Conservation (phyloP, 2,888 invertebrate genomes). For the Papilio protenor region DNA sequence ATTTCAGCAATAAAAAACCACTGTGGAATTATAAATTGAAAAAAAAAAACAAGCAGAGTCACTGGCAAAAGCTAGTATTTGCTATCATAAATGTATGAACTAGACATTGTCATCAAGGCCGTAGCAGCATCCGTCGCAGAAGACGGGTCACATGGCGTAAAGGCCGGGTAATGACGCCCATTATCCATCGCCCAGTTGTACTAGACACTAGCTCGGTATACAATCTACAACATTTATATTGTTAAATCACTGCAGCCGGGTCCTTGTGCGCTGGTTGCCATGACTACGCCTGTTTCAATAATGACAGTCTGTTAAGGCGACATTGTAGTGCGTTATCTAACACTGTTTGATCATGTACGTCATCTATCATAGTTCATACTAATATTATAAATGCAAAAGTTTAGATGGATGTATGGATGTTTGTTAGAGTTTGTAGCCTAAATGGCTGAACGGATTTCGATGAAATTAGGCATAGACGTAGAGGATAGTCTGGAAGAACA, state of each 20-base stretch:
- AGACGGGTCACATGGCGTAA: slow-evolving; percentile 49
- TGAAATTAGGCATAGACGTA: no score
- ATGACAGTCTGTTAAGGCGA: slow-evolving; percentile 29
- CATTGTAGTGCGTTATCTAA: slow-evolving; percentile 34
- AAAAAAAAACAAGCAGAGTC: no score
- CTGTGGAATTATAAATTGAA: background rate
- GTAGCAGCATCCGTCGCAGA: slow-evolving; percentile 33
- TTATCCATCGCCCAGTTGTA: slow-evolving; percentile 56
- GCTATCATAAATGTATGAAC: background rate
- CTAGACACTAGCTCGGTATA: slow-evolving; percentile 6
- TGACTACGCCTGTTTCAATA: slow-evolving; percentile 33
- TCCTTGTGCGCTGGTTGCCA: slow-evolving; percentile 4
- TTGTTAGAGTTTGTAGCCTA: no score
- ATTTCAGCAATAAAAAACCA: background rate
- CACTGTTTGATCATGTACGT: background rate
- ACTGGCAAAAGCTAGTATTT: background rate
- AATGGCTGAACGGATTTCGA: no score
- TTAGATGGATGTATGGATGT: no score
- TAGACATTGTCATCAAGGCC: slow-evolving; percentile 28
- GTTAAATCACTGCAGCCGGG: slow-evolving; percentile 25
- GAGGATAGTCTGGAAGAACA: no score
- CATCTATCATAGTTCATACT: background rate
- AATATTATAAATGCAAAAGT: no score
- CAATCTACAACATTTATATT: background rate
- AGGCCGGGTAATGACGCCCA: slow-evolving; percentile 70